phyloP scores from a whole-genome alignment of 2,113 vertebrate species.

The Mustela lutreola region DNA sequence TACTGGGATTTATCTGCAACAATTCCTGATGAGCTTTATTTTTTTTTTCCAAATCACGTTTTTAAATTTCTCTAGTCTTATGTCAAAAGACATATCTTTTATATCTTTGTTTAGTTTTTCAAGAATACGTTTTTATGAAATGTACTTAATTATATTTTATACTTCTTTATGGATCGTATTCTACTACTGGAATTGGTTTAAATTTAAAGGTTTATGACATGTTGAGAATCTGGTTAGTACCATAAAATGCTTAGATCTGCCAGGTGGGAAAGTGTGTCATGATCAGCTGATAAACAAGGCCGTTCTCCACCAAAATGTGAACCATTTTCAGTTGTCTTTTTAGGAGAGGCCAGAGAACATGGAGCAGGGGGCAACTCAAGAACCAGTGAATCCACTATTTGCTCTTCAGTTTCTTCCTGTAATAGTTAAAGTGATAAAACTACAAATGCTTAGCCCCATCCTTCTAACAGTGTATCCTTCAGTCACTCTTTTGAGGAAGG shows the following conservation, averaged over 20 bases:
- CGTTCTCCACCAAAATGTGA: not conserved
- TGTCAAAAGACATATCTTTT: not conserved
- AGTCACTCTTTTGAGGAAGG: not conserved
- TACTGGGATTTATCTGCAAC: not conserved
- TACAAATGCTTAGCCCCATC: not conserved
- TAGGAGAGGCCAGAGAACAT: not conserved
- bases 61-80: conserved; percentile 43
- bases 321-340: not conserved
- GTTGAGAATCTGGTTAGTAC: not conserved
- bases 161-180: conserved; percentile 34
- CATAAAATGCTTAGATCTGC: not conserved
- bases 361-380: not conserved
- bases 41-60: conserved; percentile 36
- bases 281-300: not conserved
- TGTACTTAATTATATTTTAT: conserved; percentile 7
- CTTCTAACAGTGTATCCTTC: not conserved
- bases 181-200: not conserved
- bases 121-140: not conserved
- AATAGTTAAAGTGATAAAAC: not conserved
- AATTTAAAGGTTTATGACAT: conserved; percentile 18
- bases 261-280: not conserved
- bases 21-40: conserved; percentile 54
- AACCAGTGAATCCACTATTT: not conserved
- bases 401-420: not conserved
- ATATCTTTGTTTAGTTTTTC: conserved; percentile 15